Evolutionary conservation across 1,140 invertebrate species (phyloP), one percentile per base, ranked within the genome.

Genomic region (Sitodiplosis mosellana): DNA sequence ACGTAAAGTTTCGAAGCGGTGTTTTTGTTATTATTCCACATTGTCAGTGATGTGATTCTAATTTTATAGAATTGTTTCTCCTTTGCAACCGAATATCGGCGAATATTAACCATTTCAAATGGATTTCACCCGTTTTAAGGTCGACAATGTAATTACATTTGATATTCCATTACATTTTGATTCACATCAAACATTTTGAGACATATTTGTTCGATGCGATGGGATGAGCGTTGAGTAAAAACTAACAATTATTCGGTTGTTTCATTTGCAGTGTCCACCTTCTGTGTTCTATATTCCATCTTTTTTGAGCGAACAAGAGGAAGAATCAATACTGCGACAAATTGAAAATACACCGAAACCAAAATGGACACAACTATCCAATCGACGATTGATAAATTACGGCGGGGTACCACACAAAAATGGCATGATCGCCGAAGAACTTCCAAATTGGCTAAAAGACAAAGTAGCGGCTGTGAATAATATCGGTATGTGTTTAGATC

Each of bases 331-430:
- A 49, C 59, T 84, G 33, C 70, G 74, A 42, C 70, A 75, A 51
- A 77, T 97, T 12, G 81, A 91, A 59, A 66, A 67, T 43, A 77
- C 77, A 19, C 92, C 94, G 7, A 85, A 89, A 63, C 90, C 93
- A 33, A 95, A 95, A 67, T 99, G 94, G 94, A 93, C 87, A 4
- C 83, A 88, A 60, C 69, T 99, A 22, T 79, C 80, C 18, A 83
- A 95, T 62, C 72, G 94, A 51, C 73, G 91, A 54, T 68, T 98
- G 11, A 90, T 98, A 67, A 95, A 97, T 65, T 98, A 93, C 81
- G 94, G 94, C 56, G 92, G 93, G 0, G 69, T 92, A 38, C 91
- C 90, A 5, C 88, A 93, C 64, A 71, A 73, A 2, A 92, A 91
- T 61, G 92, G 92, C 48, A 95, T 96, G 89, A 80, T 96, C 53